phyloP scores from a whole-genome alignment of 2,888 invertebrate species.

The Acanthosepion pharaonis region DNA sequence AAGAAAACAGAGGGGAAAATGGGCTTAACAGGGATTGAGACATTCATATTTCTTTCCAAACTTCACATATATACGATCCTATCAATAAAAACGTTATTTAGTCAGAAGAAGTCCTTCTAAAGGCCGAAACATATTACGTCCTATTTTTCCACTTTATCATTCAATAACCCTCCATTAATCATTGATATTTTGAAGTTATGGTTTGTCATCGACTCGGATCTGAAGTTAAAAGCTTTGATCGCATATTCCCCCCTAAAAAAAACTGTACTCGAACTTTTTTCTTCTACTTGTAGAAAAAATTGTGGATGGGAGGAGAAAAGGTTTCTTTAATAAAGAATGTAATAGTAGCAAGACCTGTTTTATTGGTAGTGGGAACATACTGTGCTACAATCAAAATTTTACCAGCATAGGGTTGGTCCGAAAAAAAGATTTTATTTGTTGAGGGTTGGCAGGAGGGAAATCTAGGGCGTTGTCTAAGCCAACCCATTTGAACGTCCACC shows the following conservation, averaged over 20 bases:
- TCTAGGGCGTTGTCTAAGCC: background rate
- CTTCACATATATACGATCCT: no score
- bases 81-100: no score
- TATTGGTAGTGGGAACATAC: background rate
- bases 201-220: no score
- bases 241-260: background rate
- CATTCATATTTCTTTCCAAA: no score
- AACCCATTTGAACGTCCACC: background rate
- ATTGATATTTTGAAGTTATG: no score
- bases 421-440: background rate
- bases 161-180: no score
- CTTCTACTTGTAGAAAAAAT: background rate
- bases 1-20: no score
- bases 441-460: background rate
- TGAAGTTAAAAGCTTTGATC: background rate
- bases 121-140: no score
- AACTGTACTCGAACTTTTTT: background rate
- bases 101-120: no score
- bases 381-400: background rate
- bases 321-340: background rate
- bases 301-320: background rate
- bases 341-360: background rate
- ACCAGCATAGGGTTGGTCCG: background rate
- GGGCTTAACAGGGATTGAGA: no score
- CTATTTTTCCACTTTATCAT: no score